These are phyloP conservation scores for Varanus salvator DNA, from an alignment of 2,113 vertebrate genomes.

Conservation along the genomic window DNA sequence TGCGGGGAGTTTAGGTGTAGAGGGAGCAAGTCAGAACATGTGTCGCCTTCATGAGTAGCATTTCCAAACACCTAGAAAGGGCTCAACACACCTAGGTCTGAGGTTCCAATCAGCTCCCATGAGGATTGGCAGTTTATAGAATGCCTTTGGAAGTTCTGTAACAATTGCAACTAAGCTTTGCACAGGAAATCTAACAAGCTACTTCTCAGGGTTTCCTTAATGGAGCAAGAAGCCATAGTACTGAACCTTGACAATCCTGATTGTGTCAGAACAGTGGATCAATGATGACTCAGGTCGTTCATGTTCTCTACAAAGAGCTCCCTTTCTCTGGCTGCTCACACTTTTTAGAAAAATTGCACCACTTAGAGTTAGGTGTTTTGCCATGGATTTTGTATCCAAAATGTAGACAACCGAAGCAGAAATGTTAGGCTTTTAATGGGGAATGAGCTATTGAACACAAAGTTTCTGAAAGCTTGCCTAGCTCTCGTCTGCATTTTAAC, in stretches of 20 bases:
- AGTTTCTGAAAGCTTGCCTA: background rate
- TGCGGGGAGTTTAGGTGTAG: too few relatives aligned
- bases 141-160: background rate
- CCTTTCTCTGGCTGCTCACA: background rate
- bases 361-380: background rate
- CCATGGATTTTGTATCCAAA: background rate
- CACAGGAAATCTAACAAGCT: background rate
- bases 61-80: too few relatives aligned
- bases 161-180: background rate
- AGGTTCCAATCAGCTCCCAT: background rate
- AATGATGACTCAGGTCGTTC: background rate
- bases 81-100: background rate
- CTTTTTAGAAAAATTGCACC: background rate
- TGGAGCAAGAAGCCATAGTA: background rate
- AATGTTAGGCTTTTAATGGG: background rate
- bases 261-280: background rate
- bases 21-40: too few relatives aligned
- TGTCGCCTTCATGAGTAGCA: too few relatives aligned
- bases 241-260: background rate
- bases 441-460: background rate
- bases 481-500: background rate
- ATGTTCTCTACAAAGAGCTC: background rate
- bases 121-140: background rate
- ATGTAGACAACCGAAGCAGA: background rate
- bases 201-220: background rate